Evolutionary conservation across 2,888 invertebrate genomes (phyloP), one percentile per base, ranked within the genome.

Genomic region (Notocelia uddmanniana): DNA sequence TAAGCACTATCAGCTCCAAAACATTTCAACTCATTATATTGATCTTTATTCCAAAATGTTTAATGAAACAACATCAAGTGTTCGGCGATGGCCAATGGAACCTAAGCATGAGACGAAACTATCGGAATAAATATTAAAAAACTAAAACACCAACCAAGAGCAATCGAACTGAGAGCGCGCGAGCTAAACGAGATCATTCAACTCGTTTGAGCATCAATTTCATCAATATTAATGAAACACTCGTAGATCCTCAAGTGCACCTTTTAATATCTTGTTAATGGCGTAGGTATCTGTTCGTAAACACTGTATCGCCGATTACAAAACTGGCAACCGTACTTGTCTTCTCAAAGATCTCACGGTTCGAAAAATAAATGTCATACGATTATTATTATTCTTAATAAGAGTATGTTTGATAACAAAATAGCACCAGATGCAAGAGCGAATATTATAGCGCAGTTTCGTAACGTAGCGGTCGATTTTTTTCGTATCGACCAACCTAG

Each of bases 171-270:
- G 11, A 60, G 26, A 26, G n/a, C 23, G 19, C 21, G 19, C 15
- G 26, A 31, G 3, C 31, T 34, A 41, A 59, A 59, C 59, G n/a
- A 23, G 48, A 23, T 52, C 50, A 52, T 63, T 63, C 31, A 50
- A 63, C 50, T 52, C 31, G 13, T n/a, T 50, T 10, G 8, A 63
- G 21, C 23, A 13, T 63, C 19, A 45, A 26, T 26, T 8, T 19
- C 19, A 21, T 63, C 31, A 31, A 63, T 63, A 52, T 63, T 31
- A 52, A 63, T 63, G 15, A 34, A 52, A 15, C 15, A n/a, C n/a
- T n/a, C n/a, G n/a, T n/a, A 18, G 23, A 34, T 26, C 26, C 50
- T 52, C 34, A 63, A 52, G 62, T 62, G 18, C 48, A 8, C 11
- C 21, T 10, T n/a, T 41, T 1, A 41, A 15, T 10, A 34, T 15